Evolutionary conservation across 2,113 vertebrate species (phyloP).

Genomic region (Bos indicus): DNA sequence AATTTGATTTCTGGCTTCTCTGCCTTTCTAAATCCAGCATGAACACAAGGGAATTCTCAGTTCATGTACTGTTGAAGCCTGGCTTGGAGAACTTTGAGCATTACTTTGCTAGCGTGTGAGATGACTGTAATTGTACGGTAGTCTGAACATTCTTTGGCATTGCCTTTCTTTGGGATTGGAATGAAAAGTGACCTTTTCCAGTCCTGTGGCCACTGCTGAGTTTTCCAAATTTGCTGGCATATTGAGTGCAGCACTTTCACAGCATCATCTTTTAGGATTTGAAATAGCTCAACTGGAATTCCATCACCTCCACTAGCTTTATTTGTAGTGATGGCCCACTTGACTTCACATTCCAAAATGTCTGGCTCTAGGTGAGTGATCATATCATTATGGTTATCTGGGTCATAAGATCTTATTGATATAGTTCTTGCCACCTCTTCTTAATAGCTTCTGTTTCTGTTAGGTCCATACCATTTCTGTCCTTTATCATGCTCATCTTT

Average conservation of each 20-base stretch:
- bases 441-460: not conserved
- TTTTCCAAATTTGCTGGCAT: not conserved
- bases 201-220: not conserved
- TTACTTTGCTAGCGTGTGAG: not conserved
- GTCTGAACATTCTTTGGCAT: not conserved
- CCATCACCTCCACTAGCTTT: not conserved
- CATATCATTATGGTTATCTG: not conserved
- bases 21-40: not conserved
- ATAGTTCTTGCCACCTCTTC: not conserved
- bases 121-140: not conserved
- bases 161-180: not conserved
- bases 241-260: not conserved
- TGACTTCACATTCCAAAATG: not conserved
- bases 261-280: not conserved
- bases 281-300: not conserved
- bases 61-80: not conserved
- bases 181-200: not conserved
- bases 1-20: not conserved
- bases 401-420: not conserved
- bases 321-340: not conserved
- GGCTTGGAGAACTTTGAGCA: not conserved
- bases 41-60: not conserved
- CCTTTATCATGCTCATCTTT: not conserved
- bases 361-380: not conserved
- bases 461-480: not conserved